Base-by-base conservation (phyloP, 2,888 invertebrate species). In the Sycophila texana region DNA sequence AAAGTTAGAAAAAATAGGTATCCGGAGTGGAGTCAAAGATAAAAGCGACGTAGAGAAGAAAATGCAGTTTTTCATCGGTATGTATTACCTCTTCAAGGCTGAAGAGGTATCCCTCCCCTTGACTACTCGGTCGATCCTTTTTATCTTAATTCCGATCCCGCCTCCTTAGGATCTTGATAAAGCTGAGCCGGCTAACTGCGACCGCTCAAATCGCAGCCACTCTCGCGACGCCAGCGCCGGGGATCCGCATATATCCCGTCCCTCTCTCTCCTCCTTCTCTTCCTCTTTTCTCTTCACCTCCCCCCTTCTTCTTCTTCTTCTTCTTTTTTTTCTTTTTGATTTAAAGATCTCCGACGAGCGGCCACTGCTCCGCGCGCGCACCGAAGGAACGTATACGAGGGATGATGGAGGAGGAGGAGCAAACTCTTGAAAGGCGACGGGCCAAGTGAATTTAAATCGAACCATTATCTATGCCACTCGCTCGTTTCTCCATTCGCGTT, bases 361-460 rank as follows among this genome's bases (percentile, higher is more conserved):
- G 30, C 18, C 16, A 39, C 39, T 10, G 39, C 30, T 18, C 22
- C 20, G 10, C 53, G 47, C 30, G 18, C 16, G 39, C n/a, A 49
- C 26, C 16, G 7, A 20, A 22, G 22, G 49, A 49, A 20, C 47
- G 53, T 63, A 7, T 66, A 30, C 12, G 18, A 77, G 30, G 49
- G 18, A 30, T 7, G 18, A 18, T 63, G 78, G 18, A 51, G 53
- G 66, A 26, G 72, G 67, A 60, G 58, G 71, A 77, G 67, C 63
- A 75, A 75, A 70, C 72, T 80, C 80, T 75, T 39, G 72, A 80
- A 73, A 74, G 70, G 22, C 70, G 70, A 16, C 70, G 74, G 77
- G 70, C 77, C 77, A 80, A 80, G 80, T 77, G 80, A 80, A 80
- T 80, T 80, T 80, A 80, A 80, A 80, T 80, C 80, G 77, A 80